Base-by-base conservation (phyloP, 2,888 invertebrate genomes). In the Troides helena region DNA sequence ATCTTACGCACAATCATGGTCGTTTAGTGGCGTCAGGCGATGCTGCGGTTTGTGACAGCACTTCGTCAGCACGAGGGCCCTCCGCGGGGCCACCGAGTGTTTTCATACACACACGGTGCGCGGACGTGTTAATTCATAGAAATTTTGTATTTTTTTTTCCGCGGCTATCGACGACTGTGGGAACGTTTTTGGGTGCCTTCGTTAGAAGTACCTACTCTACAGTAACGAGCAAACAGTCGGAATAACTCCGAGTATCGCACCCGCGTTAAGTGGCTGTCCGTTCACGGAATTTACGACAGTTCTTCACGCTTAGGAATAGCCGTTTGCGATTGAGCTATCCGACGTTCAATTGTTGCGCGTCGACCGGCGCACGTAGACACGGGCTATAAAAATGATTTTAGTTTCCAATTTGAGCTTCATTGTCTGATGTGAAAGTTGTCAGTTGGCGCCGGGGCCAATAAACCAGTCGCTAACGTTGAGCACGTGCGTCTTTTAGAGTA, bases 61-160 rank as follows among this genome's bases (percentile, higher is more conserved):
- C 90, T 89, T 82, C 83, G 88, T 90, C 92, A 90, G 83, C 81
- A 86, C 81, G 84, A 92, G 92, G 78, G 91, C 90, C 81, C 92
- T 91, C 85, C 78, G 85, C 82, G 81, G 74, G 82, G 82, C 86
- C 85, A 81, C 87, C 85, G 86, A 91, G 90, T 91, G 92, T 92
- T 92, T 92, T 92, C 89, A 84, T 90, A 90, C 87, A 90, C 88
- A 89, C 87, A 89, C 88, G 88, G 84, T 85, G 84, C 83, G 80
- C 86, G 84, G 90, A 92, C 91, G 92, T 92, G 92, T 92, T 92
- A 92, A 92, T 92, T 92, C 90, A 85, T 91, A 91, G 92, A 90
- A 86, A 90, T 86, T 88, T 86, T 85, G 86, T 86, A 30, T 30
- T 89, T 91, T 69, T 62, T 91, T 91, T 88, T 89, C 87, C 81